A percentile compares a stretch with the other conserved stretches of the same genome.
These are phyloP conservation scores for Drosophila oshimai DNA, from an alignment of 1,140 invertebrate species.

Conservation along the genomic window DNA sequence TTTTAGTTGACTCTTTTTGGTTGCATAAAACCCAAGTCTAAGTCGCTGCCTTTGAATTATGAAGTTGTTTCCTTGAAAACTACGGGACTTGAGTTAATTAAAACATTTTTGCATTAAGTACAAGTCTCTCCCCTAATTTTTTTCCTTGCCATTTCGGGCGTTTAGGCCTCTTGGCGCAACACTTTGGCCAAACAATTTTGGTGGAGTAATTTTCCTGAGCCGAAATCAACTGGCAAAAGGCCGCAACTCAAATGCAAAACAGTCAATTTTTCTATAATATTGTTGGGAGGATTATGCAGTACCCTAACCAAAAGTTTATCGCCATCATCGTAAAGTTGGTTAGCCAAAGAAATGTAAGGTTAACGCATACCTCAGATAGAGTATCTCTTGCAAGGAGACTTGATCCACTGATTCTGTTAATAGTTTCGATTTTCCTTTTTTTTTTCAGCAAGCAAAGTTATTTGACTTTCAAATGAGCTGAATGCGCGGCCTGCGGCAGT, in stretches of 20 bases:
- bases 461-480: conserved; percentile 79
- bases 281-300: conserved; percentile 20
- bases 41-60: conserved; percentile 60
- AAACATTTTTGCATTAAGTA: conserved; percentile 79
- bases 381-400: conserved; percentile 24
- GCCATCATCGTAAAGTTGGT: too few species aligned
- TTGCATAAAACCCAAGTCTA: neutral
- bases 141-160: conserved; percentile 26
- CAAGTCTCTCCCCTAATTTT: conserved; percentile 19
- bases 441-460: conserved; percentile 45
- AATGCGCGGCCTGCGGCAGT: conserved; percentile 37
- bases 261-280: conserved; percentile 55
- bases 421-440: conserved; percentile 51
- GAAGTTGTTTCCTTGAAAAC: conserved; percentile 57
- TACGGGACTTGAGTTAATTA: conserved; percentile 60
- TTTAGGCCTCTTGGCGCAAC: conserved; percentile 31
- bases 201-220: conserved; percentile 60
- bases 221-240: conserved; percentile 62
- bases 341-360: neutral
- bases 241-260: conserved; percentile 66
- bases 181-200: conserved; percentile 69
- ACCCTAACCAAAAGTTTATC: conserved; percentile 6
- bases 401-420: conserved; percentile 50
- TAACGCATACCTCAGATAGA: conserved; percentile 6
- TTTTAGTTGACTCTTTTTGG: conserved; percentile 10